phyloP scores from a whole-genome alignment of 2,888 invertebrate genomes.

The Cylloceria caligata region DNA sequence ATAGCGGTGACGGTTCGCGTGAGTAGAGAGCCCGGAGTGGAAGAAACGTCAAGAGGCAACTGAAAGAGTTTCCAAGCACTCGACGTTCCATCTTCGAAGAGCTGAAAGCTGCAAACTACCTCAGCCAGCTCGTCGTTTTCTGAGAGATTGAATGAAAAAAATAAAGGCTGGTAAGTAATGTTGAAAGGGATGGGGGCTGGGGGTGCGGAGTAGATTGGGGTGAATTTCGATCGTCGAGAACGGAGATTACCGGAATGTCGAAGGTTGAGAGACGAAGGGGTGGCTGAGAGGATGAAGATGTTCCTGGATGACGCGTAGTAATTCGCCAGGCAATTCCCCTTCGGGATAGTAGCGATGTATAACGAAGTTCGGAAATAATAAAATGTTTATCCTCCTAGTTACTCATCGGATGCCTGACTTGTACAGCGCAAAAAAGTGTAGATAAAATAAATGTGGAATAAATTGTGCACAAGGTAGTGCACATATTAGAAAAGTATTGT shows the following conservation, averaged over 20 bases:
- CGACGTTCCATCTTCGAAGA: constrained; percentile 57
- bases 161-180: not conserved
- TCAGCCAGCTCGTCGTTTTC: constrained; percentile 37
- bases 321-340: constrained; percentile 47
- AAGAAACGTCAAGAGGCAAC: constrained; percentile 48
- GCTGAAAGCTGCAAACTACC: constrained; percentile 25
- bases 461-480: not conserved
- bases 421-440: not conserved
- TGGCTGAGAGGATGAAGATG: constrained; percentile 22
- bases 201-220: constrained; percentile 10
- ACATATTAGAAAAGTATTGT: not conserved
- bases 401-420: constrained; percentile 9
- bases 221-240: constrained; percentile 50
- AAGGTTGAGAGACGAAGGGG: constrained; percentile 1
- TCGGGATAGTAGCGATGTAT: constrained; percentile 21
- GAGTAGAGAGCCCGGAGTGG: constrained; percentile 21
- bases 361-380: constrained; percentile 47
- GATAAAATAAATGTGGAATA: not conserved
- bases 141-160: constrained; percentile 59
- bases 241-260: constrained; percentile 53
- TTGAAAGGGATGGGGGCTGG: constrained; percentile 21
- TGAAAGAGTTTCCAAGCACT: constrained; percentile 52
- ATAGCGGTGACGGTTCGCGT: constrained; percentile 15
- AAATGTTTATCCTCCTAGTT: constrained; percentile 45
- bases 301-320: constrained; percentile 20